Base-by-base conservation (phyloP, 2,888 invertebrate genomes). In the Agrochola lychnidis region DNA sequence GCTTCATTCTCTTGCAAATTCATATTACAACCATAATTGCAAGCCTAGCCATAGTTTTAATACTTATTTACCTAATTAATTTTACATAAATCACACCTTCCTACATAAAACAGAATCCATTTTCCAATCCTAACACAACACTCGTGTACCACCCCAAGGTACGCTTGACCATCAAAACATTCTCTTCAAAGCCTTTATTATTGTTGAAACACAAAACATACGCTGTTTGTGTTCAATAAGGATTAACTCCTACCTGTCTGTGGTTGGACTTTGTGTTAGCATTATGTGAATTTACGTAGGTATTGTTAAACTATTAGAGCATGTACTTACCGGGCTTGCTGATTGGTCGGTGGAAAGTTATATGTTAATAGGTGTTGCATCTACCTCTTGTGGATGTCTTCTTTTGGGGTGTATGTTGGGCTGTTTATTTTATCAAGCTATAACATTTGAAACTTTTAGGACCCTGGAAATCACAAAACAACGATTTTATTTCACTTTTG, bases 141-240 rank as follows among this genome's bases (percentile, higher is more conserved):
- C 0, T 0, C 77, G 0, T 73, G 75, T 78, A 64, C 62, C 16
- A 62, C 88, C 79, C n/a, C 40, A 10, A 73, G 87, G 62, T 36
- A n/a, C 64, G 53, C 76, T 78, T 87, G 86, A 87, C 86, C 86
- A 83, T 67, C 85, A 81, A 69, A 73, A 73, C 72, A 79, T 40
- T 48, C 22, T 16, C 51, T 40, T 30, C 40, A 57, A 73, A 71
- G 63, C 62, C 19, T 14, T 40, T 81, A 56, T 84, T 84, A 6
- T 70, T 76, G 73, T 81, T 83, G 64, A 30, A 59, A 63, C 76
- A 74, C 68, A 79, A 42, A 82, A 78, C 67, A 70, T 40, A 14
- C 51, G 2, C 1, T 87, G 87, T 87, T 87, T 83, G 59, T 76
- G 22, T 87, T 87, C 75, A 70, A 87, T 86, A 74, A 59, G 83